Evolutionary conservation across 2,797 vertebrate species (phyloP), one percentile per base, ranked within the genome.

Genomic region (Brachymystax lenok): DNA sequence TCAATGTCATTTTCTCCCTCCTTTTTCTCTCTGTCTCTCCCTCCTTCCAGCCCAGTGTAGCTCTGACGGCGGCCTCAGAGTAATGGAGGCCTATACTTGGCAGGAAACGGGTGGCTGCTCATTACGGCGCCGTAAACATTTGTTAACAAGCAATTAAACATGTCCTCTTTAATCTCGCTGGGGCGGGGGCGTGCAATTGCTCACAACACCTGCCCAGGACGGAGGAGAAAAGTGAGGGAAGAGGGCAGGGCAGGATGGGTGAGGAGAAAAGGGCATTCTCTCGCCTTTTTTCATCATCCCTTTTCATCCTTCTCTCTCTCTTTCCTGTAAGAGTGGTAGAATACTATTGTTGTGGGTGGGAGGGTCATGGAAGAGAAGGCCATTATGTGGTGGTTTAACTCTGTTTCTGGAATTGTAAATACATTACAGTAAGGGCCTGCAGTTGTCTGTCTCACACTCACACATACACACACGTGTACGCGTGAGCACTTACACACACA

Each of bases 131-230:
- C 71, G 79, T 79, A 86, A 84, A 82, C 73, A 81, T 81, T 85
- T 89, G 86, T 85, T 86, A 83, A 85, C 69, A 33, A 86, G 82
- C 80, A 85, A 87, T 89, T 85, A 84, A 80, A 85, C 74, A 80
- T 51, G 14, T 69, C 73, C 76, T 76, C 79, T 75, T 71, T 81
- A 80, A 79, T 82, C 59, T 73, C 52, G 30, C 40, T 27, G n/a
- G 16, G 16, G 27, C 14, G 1, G 28, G 28, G 8, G 54, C 12
- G 12, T 13, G 13, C 30, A 72, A 72, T 19, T 56, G 16, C 28
- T 63, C 72, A 61, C 72, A 12, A n/a, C 24, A 33, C 54, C 30
- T 27, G 40, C 28, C 72, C 56, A 35, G 28, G 27, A n/a, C 16
- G 8, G 21, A n/a, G n/a, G 33, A 16, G 71, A 73, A n/a, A 33